Conservation (phyloP, 2,888 invertebrate genomes). For the Eremobia ochroleuca region DNA sequence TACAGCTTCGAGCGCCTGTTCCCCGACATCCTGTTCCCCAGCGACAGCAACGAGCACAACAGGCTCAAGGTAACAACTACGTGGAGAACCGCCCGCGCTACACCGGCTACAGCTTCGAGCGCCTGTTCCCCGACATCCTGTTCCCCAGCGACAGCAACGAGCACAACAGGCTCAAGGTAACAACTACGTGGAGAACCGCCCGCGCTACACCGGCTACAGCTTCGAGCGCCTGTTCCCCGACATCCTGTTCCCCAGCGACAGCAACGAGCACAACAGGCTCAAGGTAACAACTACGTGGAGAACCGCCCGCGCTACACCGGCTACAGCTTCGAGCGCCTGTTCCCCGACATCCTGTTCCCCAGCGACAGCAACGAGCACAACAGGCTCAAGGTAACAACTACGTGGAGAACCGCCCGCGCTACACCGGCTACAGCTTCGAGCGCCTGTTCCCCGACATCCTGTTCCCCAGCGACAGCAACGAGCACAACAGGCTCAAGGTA, state of each 20-base stretch:
- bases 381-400: slow-evolving; percentile 99
- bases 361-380: slow-evolving; percentile 99
- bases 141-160: slow-evolving; percentile 99
- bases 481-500: slow-evolving; percentile 98
- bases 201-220: slow-evolving; percentile 97
- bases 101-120: slow-evolving; percentile 98
- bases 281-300: slow-evolving; percentile 99
- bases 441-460: slow-evolving; percentile 99
- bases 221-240: slow-evolving; percentile 99
- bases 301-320: slow-evolving; percentile 99
- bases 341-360: slow-evolving; percentile 99
- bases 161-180: slow-evolving; percentile 98
- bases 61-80: slow-evolving; percentile 99
- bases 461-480: slow-evolving; percentile 99
- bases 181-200: slow-evolving; percentile 99
- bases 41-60: slow-evolving; percentile 98
- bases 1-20: slow-evolving; percentile 99
- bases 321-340: slow-evolving; percentile 98
- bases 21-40: slow-evolving; percentile 99
- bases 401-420: slow-evolving; percentile 99
- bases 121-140: slow-evolving; percentile 99
- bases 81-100: slow-evolving; percentile 99
- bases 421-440: slow-evolving; percentile 98
- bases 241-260: slow-evolving; percentile 99
- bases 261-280: slow-evolving; percentile 98